Evolutionary conservation across 2,113 vertebrate species (phyloP), one percentile per base, ranked within the genome.

Genomic region (Cisticola juncidis): DNA sequence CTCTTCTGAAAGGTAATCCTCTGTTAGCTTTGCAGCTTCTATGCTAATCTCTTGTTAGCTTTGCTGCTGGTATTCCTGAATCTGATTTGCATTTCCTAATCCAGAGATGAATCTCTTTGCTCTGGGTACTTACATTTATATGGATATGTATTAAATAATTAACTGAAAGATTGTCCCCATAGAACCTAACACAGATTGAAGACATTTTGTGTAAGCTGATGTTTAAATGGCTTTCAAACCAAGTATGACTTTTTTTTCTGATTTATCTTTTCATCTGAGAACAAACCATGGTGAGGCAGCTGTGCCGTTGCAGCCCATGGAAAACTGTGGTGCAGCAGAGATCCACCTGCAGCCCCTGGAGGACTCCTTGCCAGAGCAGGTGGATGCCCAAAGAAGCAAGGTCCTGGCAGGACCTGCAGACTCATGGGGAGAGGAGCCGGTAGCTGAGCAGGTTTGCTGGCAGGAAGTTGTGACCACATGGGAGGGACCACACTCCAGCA

Each of bases 41-140:
- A 16, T 64, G 44, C 16, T 94, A 95, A 95, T 94, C 95, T 86
- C 86, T 92, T 94, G 91, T 94, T 95, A 92, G 92, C 86, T 96
- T 95, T 95, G 64, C 86, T 72, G 58, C 68, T 94, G 92, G 45
- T 94, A 91, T 69, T 94, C 66, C 76, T 69, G 84, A 45, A 91
- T 38, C 45, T 88, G 65, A 96, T 97, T 96, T 94, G 86, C 96
- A 96, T 97, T 95, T 73, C 88, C 45, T 95, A 97, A 97, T 94
- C 86, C 88, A 76, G 70, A 95, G 60, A 64, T 78, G 93, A 95
- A 95, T 94, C 88, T 90, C 92, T 94, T 94, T 89, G 64, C 73
- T 92, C 42, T 33, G 9, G 68, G 47, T 86, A 60, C 92, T 96
- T 89, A 86, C 2, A 29, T 84, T 90, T 87, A 77, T 73, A 92